Conservation (phyloP, 2,113 vertebrate species). For the Rattus rattus region DNA sequence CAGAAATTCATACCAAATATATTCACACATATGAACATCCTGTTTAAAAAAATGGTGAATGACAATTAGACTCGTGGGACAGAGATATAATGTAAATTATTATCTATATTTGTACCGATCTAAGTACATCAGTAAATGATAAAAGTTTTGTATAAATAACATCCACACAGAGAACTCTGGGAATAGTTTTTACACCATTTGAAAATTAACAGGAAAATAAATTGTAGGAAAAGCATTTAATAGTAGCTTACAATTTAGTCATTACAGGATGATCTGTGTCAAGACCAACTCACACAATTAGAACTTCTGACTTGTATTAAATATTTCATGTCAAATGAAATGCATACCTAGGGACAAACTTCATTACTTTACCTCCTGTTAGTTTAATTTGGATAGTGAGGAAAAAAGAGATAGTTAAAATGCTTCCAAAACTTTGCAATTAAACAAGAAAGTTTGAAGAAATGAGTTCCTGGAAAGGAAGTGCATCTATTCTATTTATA, state of each 20-base stretch:
- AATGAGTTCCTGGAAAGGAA: conserved; percentile 68
- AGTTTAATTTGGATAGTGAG: conserved; percentile 68
- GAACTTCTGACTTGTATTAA: background rate
- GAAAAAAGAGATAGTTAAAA: conserved; percentile 35
- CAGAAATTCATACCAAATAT: background rate
- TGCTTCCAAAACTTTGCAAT: conserved; percentile 68
- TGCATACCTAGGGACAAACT: conserved; percentile 24
- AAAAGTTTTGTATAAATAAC: background rate
- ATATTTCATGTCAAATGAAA: conserved; percentile 32
- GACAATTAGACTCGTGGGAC: background rate
- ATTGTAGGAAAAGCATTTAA: background rate
- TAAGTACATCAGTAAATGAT: background rate
- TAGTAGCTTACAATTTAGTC: background rate
- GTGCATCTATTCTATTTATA: conserved; percentile 64
- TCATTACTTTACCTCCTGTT: conserved; percentile 46
- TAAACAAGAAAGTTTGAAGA: conserved; percentile 69
- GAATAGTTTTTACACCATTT: conserved; percentile 15
- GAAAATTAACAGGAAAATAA: conserved; percentile 35
- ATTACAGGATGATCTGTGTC: background rate
- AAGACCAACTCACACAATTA: conserved; percentile 1
- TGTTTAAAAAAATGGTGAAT: background rate
- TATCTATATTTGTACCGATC: background rate
- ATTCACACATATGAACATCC: background rate
- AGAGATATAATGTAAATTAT: background rate
- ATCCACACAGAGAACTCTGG: background rate